Base-by-base conservation (phyloP, 2,797 vertebrate genomes). In the Gymnocypris eckloni region DNA sequence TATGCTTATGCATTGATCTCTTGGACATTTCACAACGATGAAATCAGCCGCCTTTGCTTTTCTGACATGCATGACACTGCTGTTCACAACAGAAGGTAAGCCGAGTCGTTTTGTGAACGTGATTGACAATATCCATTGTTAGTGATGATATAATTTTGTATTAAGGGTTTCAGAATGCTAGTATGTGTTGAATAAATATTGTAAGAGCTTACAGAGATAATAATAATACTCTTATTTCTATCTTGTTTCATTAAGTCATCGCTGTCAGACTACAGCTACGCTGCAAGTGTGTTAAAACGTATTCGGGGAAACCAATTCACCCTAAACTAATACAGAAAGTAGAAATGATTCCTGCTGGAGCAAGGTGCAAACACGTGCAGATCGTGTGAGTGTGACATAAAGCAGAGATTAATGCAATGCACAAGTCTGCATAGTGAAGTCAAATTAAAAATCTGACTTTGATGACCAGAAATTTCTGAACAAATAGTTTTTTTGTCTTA, bases 331-430 rank as follows among this genome's bases (percentile, higher is more conserved):
- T 87, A 52, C 8, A 69, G 39, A 81, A 28, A 6, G 0, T 89
- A 48, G 6, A 82, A 9, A 28, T 13, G 37, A 25, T 79, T 71
- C 0, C 3, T 2, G 69, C 86, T 41, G 84, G 86, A 80, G 79
- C 90, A 2, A 73, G 89, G 39, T 94, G 93, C 89, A 86, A 2
- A 13, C 56, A 41, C 4, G 0, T 0, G 3, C 86, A 94, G 88
- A 56, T 94, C 79, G 93, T 95, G 93, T 95, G 86, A 91, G 92
- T 89, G 4, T 0, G 73, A 37, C 28, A 69, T 43, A 11, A n/a
- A 67, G 10, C 18, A 41, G 8, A 76, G 20, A 59, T n/a, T 12
- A 39, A 22, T 2, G 2, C 25, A 16, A 56, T 20, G 50, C 73
- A 76, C 28, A 37, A 16, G 6, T 22, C 52, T 37, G 25, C 50